Conservation (phyloP, 2,888 invertebrate genomes). For the Mythimna lalbum region DNA sequence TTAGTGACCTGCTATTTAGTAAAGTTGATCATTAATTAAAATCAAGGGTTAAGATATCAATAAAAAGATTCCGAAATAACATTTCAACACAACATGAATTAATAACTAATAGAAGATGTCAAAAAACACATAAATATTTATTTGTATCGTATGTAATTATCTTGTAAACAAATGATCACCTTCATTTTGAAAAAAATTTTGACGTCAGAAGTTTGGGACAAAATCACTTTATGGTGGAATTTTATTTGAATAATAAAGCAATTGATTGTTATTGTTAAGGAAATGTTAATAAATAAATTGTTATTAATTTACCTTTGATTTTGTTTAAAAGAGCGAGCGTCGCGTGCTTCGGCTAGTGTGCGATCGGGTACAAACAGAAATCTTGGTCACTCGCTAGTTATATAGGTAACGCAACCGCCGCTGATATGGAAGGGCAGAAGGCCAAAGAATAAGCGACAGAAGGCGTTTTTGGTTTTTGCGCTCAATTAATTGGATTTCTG, state of each 20-base stretch:
- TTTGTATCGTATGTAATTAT: conserved; percentile 21
- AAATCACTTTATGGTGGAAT: conserved; percentile 1
- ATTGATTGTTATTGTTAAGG: conserved; percentile 4
- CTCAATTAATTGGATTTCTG: conserved; percentile 2
- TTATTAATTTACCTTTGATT: conserved; percentile 61
- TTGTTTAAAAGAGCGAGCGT: conserved; percentile 61
- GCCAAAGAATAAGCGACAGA: conserved; percentile 70
- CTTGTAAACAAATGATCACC: conserved; percentile 34
- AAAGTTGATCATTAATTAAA: not conserved
- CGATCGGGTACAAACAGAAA: conserved; percentile 73
- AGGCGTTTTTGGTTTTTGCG: conserved; percentile 26
- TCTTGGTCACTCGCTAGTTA: conserved; percentile 72
- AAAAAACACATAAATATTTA: conserved; percentile 36
- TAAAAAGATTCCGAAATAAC: conserved; percentile 39
- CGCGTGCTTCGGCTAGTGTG: conserved; percentile 64
- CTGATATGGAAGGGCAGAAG: conserved; percentile 78
- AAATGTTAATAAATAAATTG: conserved; percentile 43
- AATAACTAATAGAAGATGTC: conserved; percentile 12
- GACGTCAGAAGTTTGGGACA: conserved; percentile 1
- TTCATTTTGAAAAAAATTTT: conserved; percentile 36
- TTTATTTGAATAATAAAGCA: not conserved
- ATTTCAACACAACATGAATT: conserved; percentile 38
- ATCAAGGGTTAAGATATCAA: not conserved
- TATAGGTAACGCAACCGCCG: conserved; percentile 73
- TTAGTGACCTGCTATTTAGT: not conserved